A percentile compares a stretch with the other conserved stretches of the same genome.
Evolutionary conservation across 2,888 invertebrate species (phyloP).

Genomic region (Frankliniella intonsa): DNA sequence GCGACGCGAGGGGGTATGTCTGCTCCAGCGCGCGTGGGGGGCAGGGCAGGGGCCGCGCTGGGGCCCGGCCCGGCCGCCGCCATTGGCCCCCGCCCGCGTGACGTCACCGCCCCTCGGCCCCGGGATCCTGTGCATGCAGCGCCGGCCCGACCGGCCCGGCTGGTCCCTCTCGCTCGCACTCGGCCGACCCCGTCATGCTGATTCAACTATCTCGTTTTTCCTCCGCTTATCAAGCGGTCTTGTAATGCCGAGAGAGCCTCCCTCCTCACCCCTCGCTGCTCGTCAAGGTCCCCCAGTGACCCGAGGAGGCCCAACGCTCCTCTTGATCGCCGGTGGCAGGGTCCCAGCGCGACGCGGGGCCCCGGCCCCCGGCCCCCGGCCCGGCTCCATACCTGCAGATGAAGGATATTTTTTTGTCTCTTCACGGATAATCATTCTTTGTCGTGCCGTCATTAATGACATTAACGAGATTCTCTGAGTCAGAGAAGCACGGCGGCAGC

Average conservation of each 20-base stretch:
- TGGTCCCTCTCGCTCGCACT: background rate
- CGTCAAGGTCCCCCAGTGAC: no score
- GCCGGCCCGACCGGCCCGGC: background rate
- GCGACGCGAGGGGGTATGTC: background rate
- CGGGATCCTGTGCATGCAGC: slow-evolving; percentile 10
- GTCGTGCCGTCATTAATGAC: no score
- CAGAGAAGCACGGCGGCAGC: no score
- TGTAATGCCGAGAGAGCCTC: background rate
- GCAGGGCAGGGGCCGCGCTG: no score
- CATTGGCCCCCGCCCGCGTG: slow-evolving; percentile 13
- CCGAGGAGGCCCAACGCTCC: no score
- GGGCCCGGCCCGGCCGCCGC: background rate
- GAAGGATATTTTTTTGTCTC: no score
- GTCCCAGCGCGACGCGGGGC: no score
- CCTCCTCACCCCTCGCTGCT: background rate
- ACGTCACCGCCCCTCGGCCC: slow-evolving; percentile 27
- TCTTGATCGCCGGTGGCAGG: no score
- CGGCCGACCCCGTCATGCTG: background rate
- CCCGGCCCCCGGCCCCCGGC: no score
- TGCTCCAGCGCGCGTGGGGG: background rate
- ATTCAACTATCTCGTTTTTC: background rate
- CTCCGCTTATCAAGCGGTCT: background rate
- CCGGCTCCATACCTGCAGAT: no score
- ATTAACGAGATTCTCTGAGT: no score
- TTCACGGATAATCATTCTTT: no score